A percentile compares a stretch with the other conserved stretches of the same genome.
Evolutionary conservation across 1,140 invertebrate genomes (phyloP).

Genomic region (Hylaeus volcanicus): DNA sequence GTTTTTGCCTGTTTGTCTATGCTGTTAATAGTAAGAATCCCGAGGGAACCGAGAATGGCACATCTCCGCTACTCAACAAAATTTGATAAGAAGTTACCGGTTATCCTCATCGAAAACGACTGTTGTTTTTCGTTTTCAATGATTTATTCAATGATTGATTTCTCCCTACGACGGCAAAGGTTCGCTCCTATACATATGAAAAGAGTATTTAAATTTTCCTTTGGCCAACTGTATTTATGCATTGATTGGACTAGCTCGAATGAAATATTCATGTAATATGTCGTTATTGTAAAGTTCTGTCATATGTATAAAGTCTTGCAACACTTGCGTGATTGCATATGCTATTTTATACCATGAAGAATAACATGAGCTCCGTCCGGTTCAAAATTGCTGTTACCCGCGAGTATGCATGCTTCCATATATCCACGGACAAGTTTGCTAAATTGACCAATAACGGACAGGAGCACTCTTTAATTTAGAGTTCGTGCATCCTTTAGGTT

Average conservation of each 20-base stretch:
- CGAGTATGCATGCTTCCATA: not conserved
- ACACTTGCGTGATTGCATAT: not conserved
- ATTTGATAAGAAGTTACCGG: not conserved
- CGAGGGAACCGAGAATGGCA: not conserved
- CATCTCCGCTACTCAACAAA: not conserved
- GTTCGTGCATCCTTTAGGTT: too few relatives aligned
- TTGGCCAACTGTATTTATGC: not conserved
- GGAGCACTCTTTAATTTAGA: not conserved
- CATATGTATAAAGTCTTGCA: conserved; percentile 1
- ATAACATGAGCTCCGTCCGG: not conserved
- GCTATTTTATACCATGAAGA: not conserved
- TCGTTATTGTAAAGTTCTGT: conserved; percentile 11
- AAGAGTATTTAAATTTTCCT: conserved; percentile 1
- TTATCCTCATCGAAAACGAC: not conserved
- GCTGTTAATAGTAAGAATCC: not conserved
- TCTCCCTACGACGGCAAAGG: not conserved
- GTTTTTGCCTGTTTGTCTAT: not conserved
- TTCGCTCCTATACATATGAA: conserved; percentile 9
- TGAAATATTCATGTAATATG: conserved; percentile 47
- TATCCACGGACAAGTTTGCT: not conserved
- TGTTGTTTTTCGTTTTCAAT: not conserved
- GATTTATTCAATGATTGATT: not conserved
- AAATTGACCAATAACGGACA: too few relatives aligned
- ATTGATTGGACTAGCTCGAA: not conserved
- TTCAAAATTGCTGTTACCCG: not conserved